Base-by-base conservation (phyloP, 2,888 invertebrate genomes). In the Mesorhabditis sp. region DNA sequence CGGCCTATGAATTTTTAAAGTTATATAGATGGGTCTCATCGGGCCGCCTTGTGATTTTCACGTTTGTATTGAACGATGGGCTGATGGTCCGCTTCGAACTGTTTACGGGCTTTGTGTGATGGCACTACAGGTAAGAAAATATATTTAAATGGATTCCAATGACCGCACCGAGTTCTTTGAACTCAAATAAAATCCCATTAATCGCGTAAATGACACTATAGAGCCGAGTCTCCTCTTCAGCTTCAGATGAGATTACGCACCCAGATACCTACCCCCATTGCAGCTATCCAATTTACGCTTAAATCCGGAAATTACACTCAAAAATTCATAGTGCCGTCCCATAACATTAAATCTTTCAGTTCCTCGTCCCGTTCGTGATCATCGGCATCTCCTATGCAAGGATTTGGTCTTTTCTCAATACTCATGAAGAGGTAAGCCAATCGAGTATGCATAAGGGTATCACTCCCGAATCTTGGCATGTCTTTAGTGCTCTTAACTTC, bases 341-440 rank as follows among this genome's bases (percentile, higher is more conserved):
- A 50, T n/a, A 68, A 42, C 41, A 64, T 43, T 7, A 28, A 41
- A 41, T 61, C 43, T 76, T 82, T 65, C 70, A 98, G 88, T 97
- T 96, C 85, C 91, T 94, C 66, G 89, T 97, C 77, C 97, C 98
- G 4, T 95, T 97, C 87, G 89, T 92, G 75, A 92, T 96, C 77
- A 96, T 97, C 83, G 92, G 93, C 6, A 92, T 94, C 86, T 95
- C 95, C 87, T 98, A 98, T 88, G 90, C 92, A 10, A 92, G 92
- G 86, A 95, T 98, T 45, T 95, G 94, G 70, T 65, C 71, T n/a
- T 85, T 83, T 71, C 69, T 85, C 42, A 74, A 76, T 44, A 74
- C 71, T 28, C 70, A 50, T 50, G 58, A 50, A 50, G 10, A 50
- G n/a, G 66, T 63, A 70, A 68, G 64, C 28, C 28, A 28, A 28